A percentile compares a stretch with the other conserved stretches of the same genome.
Conservation (phyloP, 2,113 vertebrate genomes). For the Synchiropus splendidus region DNA sequence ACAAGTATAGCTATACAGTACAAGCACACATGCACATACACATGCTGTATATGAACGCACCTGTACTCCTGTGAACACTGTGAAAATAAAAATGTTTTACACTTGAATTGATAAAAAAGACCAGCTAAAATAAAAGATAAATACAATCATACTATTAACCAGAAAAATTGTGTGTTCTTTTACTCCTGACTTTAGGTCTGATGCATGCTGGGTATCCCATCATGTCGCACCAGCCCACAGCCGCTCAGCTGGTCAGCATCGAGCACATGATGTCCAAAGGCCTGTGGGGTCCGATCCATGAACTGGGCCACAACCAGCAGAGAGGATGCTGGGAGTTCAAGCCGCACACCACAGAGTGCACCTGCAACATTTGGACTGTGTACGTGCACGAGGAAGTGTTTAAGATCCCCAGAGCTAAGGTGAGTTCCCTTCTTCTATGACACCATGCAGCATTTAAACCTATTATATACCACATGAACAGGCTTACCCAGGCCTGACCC, state of each 20-base stretch:
- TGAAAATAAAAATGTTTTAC: no score
- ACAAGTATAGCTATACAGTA: no score
- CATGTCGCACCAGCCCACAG: constrained; percentile 32
- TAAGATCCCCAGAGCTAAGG: constrained; percentile 37
- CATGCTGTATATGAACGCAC: no score
- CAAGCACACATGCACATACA: no score
- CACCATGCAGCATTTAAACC: no score
- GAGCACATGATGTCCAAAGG: constrained; percentile 2
- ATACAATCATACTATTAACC: no score
- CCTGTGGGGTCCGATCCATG: constrained; percentile 58
- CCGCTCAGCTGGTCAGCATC: constrained; percentile 11
- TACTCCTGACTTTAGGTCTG: constrained; percentile 48
- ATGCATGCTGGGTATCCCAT: constrained; percentile 76
- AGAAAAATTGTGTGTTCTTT: no score
- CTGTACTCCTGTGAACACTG: no score
- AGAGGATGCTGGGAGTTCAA: constrained; percentile 66
- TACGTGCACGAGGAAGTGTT: constrained; percentile 65
- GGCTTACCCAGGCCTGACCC: constrained; percentile 23
- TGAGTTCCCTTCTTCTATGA: no score
- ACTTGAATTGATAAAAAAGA: no score
- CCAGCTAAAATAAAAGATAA: no score
- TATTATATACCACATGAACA: neutral
- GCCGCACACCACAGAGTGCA: constrained; percentile 68
- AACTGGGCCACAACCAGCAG: constrained; percentile 77
- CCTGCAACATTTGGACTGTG: constrained; percentile 77